Evolutionary conservation across 2,797 vertebrate genomes (phyloP).

Genomic region (Scolopax bukidnonensis): DNA sequence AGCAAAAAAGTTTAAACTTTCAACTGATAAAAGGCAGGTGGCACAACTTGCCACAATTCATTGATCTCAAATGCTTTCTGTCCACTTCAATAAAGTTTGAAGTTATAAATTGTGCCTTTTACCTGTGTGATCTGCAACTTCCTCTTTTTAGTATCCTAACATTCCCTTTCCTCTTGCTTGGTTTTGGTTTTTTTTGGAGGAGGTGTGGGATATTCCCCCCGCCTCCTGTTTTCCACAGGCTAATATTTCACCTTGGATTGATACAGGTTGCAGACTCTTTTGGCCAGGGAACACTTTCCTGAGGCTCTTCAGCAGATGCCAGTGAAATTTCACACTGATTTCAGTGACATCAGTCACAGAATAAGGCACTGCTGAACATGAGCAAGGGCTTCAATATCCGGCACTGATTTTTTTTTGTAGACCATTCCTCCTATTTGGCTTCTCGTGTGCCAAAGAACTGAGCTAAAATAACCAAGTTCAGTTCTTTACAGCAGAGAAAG

Average conservation of each 20-base stretch:
- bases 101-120: not conserved
- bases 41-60: not conserved
- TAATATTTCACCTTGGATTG: not conserved
- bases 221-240: not conserved
- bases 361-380: accelerated
- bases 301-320: not conserved
- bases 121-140: not conserved
- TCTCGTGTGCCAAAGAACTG: not conserved
- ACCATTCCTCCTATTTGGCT: not conserved
- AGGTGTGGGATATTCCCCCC: not conserved
- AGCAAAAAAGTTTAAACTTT: constrained; percentile 7
- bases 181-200: not conserved
- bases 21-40: constrained; percentile 50
- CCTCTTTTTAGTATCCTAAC: not conserved
- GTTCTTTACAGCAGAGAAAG: not conserved
- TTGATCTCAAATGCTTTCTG: not conserved
- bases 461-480: not conserved
- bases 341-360: not conserved
- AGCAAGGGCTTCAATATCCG: not conserved
- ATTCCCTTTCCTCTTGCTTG: not conserved
- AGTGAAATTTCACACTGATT: not conserved
- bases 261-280: not conserved
- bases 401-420: not conserved
- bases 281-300: not conserved
- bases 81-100: not conserved